Evolutionary conservation across 92 coral and sea anemone genomes (phyloP).

Genomic region (Hydrozoanthus gracilis): DNA sequence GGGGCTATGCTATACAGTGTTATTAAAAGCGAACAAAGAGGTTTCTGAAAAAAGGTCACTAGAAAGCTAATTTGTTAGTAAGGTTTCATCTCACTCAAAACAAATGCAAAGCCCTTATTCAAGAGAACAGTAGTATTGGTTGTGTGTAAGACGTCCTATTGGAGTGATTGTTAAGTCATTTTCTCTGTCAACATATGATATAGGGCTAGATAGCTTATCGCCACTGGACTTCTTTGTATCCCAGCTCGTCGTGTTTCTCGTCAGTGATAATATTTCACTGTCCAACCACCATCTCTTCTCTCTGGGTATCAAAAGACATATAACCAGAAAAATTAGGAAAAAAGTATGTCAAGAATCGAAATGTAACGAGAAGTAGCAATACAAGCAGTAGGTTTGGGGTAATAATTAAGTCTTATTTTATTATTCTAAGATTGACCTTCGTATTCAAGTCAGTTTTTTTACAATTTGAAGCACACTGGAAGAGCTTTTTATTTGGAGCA

Average conservation of each 20-base stretch:
- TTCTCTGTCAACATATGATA: slow-evolving; percentile 40
- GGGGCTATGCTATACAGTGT: background rate
- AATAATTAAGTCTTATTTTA: slow-evolving; percentile 27
- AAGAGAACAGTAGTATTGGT: background rate
- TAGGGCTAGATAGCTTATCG: background rate
- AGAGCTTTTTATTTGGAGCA: background rate
- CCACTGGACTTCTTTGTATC: slow-evolving; percentile 24
- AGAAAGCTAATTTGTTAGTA: slow-evolving; percentile 32
- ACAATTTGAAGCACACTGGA: slow-evolving; percentile 7
- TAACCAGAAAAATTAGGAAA: background rate
- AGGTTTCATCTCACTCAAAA: background rate
- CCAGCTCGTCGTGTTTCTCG: too few species aligned
- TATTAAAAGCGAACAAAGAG: slow-evolving; percentile 21
- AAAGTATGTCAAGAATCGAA: background rate
- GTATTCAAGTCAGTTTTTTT: slow-evolving; percentile 20
- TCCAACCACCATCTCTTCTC: background rate
- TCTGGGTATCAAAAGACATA: slow-evolving; percentile 2
- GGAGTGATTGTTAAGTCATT: slow-evolving; percentile 32
- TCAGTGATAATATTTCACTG: background rate
- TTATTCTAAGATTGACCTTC: slow-evolving; percentile 3
- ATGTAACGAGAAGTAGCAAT: background rate
- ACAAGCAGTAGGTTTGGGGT: slow-evolving; percentile 8
- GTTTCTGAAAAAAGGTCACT: background rate
- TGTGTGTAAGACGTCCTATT: background rate
- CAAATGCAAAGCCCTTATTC: background rate